A percentile compares a stretch with the other conserved stretches of the same genome.
Conservation (phyloP, 1,140 invertebrate species). For the Caenorhabditis remanei region DNA sequence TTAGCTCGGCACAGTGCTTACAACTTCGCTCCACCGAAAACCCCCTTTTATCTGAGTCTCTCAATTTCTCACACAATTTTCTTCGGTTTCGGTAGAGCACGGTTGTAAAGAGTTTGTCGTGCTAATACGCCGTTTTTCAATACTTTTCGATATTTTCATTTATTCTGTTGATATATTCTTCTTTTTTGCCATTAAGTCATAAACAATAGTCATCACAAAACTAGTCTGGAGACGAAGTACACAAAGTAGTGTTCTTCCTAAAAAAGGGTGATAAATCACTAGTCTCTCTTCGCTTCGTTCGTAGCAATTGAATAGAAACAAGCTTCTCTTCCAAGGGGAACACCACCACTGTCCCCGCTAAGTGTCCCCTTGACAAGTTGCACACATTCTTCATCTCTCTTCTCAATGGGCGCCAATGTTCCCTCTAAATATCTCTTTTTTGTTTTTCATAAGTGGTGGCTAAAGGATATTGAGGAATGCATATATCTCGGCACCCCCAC, state of each 20-base stretch:
- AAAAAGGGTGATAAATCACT: conserved; percentile 38
- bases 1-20: too few relatives aligned
- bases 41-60: too few relatives aligned
- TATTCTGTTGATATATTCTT: neutral
- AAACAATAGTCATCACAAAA: neutral
- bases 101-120: too few relatives aligned
- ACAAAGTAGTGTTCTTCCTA: neutral
- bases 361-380: conserved; percentile 43
- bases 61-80: too few relatives aligned
- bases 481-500: conserved; percentile 29
- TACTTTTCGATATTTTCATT: too few relatives aligned
- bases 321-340: neutral
- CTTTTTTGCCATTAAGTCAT: neutral
- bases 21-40: too few relatives aligned
- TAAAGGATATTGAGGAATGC: conserved; percentile 39
- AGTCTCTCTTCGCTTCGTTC: neutral
- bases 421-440: neutral
- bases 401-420: neutral
- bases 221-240: conserved; percentile 11
- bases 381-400: neutral
- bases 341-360: conserved; percentile 12
- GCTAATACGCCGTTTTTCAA: too few relatives aligned
- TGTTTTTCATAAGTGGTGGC: conserved; percentile 15
- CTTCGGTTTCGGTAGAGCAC: too few relatives aligned
- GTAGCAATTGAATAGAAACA: neutral